Percentiles rank a stretch among this genome's conserved stretches.
Conservation (phyloP, 2,797 vertebrate genomes). For the Rhinatrema bivittatum region DNA sequence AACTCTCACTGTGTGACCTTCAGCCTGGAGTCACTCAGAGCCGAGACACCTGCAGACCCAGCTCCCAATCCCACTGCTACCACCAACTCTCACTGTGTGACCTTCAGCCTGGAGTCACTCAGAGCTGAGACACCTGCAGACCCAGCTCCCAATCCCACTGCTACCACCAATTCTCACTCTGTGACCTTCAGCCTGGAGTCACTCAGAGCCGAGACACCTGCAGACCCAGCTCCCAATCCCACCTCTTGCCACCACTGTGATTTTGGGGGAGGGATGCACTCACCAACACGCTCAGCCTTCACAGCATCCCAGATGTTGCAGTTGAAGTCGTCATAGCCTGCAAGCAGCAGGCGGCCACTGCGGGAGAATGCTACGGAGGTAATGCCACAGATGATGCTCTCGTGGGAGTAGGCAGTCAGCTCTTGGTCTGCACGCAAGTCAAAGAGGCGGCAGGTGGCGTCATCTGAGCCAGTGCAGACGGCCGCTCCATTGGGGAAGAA, state of each 20-base stretch:
- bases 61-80: no score
- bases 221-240: not conserved
- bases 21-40: no score
- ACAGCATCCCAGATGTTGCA: slow-evolving; percentile 95
- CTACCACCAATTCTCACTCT: no score
- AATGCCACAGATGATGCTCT: slow-evolving; percentile 90
- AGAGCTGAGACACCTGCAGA: no score
- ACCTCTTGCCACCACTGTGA: no score
- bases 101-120: no score
- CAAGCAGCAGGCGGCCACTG: slow-evolving; percentile 84
- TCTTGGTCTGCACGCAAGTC: slow-evolving; percentile 94
- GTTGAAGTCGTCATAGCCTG: slow-evolving; percentile 94
- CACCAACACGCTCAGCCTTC: slow-evolving; percentile 88
- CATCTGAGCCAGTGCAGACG: slow-evolving; percentile 90
- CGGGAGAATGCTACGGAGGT: slow-evolving; percentile 86
- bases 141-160: no score
- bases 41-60: no score
- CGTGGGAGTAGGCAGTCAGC: slow-evolving; percentile 83
- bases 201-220: no score
- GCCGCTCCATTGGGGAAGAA: slow-evolving; percentile 95
- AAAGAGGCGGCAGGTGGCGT: slow-evolving; percentile 84
- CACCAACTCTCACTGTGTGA: no score
- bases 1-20: no score
- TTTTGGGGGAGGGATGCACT: slow-evolving; percentile 38
- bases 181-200: no score